A percentile compares a stretch with the other conserved stretches of the same genome.
Evolutionary conservation across 2,113 vertebrate species (phyloP).

Genomic region (Euleptes europaea): DNA sequence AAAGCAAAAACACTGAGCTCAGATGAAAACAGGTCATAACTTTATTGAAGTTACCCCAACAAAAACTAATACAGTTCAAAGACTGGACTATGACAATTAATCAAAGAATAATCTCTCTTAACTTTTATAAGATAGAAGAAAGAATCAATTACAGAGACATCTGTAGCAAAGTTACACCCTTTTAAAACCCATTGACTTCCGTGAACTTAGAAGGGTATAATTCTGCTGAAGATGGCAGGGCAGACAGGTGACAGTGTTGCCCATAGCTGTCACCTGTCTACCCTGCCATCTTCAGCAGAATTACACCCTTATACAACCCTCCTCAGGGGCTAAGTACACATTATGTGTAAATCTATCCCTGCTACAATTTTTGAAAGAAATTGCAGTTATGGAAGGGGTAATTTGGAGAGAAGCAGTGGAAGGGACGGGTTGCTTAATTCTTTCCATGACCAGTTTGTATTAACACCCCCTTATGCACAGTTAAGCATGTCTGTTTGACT

Average conservation of each 20-base stretch:
- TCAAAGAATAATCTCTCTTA: not conserved
- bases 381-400: not conserved
- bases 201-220: too few species aligned
- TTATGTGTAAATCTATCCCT: not conserved
- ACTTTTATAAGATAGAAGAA: not conserved
- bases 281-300: too few species aligned
- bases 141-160: not conserved
- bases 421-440: not conserved
- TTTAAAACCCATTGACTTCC: too few species aligned
- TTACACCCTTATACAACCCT: not conserved
- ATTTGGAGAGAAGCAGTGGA: not conserved
- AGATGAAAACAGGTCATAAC: not conserved
- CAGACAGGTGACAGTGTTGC: not conserved
- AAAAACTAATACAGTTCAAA: not conserved
- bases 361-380: not conserved
- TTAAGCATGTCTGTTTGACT: not conserved
- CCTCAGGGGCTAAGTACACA: not conserved
- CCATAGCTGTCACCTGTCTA: not conserved
- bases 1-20: not conserved
- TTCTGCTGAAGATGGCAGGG: too few species aligned
- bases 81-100: not conserved
- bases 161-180: too few species aligned
- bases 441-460: not conserved
- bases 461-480: not conserved
- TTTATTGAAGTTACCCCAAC: not conserved